Percentiles rank a stretch among this genome's conserved stretches.
Evolutionary conservation across 2,113 vertebrate species (phyloP).

Genomic region (Acrocephalus arundinaceus): DNA sequence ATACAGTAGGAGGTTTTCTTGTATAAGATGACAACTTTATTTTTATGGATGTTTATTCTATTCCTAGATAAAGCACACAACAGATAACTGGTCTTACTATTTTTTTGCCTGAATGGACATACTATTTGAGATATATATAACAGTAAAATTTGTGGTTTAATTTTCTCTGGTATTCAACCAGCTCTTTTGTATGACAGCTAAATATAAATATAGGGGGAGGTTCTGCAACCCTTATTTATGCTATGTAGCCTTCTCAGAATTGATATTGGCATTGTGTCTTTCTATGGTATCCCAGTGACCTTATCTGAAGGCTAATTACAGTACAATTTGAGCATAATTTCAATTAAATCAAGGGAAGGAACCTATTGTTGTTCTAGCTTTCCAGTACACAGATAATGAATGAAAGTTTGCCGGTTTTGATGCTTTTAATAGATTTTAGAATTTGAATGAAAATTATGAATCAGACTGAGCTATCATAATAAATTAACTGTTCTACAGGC

Average conservation of each 20-base stretch:
- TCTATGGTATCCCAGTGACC: neutral
- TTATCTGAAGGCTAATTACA: neutral
- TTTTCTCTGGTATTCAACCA: neutral
- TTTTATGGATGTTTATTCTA: neutral
- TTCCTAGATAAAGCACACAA: neutral
- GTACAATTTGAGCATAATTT: neutral
- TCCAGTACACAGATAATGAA: neutral
- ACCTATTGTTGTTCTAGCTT: neutral
- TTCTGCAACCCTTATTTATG: neutral
- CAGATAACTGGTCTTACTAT: neutral
- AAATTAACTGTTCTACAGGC: neutral
- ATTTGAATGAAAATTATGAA: neutral
- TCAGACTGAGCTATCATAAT: neutral
- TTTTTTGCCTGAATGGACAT: neutral
- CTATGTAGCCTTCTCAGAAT: neutral
- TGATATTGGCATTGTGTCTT: neutral
- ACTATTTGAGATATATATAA: neutral
- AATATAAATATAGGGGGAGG: neutral
- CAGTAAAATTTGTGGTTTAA: neutral
- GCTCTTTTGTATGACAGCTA: neutral
- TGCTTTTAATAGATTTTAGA: neutral
- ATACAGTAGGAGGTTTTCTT: neutral
- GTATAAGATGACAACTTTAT: neutral
- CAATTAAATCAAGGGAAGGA: neutral
- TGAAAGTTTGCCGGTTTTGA: neutral